Percentiles rank a stretch among this genome's conserved stretches.
phyloP scores from a whole-genome alignment of 2,797 vertebrate genomes.

The Otus scops region DNA sequence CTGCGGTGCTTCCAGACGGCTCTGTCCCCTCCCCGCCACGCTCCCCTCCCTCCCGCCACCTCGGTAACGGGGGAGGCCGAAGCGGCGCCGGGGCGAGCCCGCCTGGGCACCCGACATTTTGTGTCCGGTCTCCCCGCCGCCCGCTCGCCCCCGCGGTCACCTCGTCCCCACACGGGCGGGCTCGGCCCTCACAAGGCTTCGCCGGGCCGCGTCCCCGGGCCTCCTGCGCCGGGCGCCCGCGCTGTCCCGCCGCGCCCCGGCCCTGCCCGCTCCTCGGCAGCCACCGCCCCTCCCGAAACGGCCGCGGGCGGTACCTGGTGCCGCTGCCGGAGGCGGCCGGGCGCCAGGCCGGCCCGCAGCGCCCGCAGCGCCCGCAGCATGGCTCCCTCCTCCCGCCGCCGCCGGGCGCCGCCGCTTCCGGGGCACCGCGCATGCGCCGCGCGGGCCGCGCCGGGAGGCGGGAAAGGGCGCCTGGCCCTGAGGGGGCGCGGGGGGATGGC shows the following conservation, averaged over 20 bases:
- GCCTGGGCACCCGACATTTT: not conserved
- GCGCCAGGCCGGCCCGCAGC: no score
- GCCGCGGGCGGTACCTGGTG: no score
- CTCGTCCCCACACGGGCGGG: no score
- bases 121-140: not conserved
- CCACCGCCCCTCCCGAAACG: no score
- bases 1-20: not conserved
- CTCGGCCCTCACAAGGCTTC: not conserved
- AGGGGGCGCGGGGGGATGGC: no score
- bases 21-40: not conserved
- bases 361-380: not conserved
- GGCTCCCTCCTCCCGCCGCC: not conserved
- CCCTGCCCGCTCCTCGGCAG: no score
- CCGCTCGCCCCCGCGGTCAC: not conserved
- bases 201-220: not conserved
- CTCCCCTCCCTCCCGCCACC: not conserved
- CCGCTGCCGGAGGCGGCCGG: not conserved
- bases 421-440: not conserved
- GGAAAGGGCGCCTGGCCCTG: no score
- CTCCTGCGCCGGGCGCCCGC: not conserved
- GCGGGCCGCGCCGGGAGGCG: no score
- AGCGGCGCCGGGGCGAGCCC: not conserved
- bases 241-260: not conserved
- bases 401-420: not conserved
- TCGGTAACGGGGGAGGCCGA: not conserved